Evolutionary conservation across 2,113 vertebrate species (phyloP).

Genomic region (Syrrhaptes paradoxus): DNA sequence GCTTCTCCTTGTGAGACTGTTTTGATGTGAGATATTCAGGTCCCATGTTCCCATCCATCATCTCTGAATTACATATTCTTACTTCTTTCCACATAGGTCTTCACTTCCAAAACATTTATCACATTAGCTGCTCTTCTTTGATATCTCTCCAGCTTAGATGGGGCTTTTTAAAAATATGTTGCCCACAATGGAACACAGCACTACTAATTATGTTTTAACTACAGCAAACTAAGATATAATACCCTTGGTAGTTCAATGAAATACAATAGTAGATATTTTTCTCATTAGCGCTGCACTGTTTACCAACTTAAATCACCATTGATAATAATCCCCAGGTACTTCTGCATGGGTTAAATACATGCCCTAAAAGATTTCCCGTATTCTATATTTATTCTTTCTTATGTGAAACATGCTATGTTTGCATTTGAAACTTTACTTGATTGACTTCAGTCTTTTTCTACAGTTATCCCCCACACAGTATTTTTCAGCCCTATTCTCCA

Average conservation of each 20-base stretch:
- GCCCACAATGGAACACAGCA: neutral
- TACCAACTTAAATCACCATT: neutral
- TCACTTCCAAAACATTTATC: constrained; percentile 26
- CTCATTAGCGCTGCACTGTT: neutral
- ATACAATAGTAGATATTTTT: constrained; percentile 13
- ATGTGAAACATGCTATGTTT: neutral
- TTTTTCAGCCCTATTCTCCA: neutral
- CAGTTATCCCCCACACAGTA: neutral
- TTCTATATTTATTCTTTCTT: constrained; percentile 1
- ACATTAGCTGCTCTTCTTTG: constrained; percentile 19
- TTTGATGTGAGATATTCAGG: neutral
- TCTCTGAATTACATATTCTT: neutral
- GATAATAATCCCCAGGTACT: neutral
- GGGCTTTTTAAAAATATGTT: neutral
- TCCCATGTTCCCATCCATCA: constrained; percentile 15
- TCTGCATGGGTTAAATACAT: neutral
- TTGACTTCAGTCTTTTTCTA: neutral
- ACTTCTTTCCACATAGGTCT: constrained; percentile 7
- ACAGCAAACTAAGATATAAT: neutral
- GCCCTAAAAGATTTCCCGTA: neutral
- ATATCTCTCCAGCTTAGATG: constrained; percentile 24
- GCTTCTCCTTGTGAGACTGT: neutral
- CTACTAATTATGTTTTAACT: constrained; percentile 25
- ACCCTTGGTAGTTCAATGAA: neutral
- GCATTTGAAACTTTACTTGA: neutral